Evolutionary conservation across 2,888 invertebrate species (phyloP).

Genomic region (Drosophila paramelanica): DNA sequence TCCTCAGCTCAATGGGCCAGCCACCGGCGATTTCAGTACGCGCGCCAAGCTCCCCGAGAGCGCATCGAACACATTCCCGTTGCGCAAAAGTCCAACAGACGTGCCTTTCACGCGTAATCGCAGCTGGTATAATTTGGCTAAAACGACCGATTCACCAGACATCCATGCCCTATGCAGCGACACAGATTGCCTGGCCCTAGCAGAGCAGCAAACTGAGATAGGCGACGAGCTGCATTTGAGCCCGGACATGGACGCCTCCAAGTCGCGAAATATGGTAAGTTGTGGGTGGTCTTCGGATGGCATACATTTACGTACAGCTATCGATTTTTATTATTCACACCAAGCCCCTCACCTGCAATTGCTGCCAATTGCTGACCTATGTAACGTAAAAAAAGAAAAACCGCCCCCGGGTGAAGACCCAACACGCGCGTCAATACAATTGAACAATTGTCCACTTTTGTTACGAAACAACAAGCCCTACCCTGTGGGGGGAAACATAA

Average conservation of each 20-base stretch:
- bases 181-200: conserved; percentile 33
- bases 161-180: conserved; percentile 60
- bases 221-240: conserved; percentile 22
- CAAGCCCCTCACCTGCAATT: conserved; percentile 9
- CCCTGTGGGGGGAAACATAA: conserved; percentile 15
- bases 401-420: conserved; percentile 27
- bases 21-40: conserved; percentile 61
- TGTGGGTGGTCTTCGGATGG: conserved; percentile 9
- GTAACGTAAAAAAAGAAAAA: conserved; percentile 40
- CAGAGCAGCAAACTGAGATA: conserved; percentile 19
- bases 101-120: conserved; percentile 70
- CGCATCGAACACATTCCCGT: conserved; percentile 37
- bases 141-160: conserved; percentile 33
- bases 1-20: conserved; percentile 34
- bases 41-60: conserved; percentile 68
- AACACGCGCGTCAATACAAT: conserved; percentile 29
- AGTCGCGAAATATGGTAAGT: conserved; percentile 72
- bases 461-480: conserved; percentile 24
- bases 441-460: conserved; percentile 15
- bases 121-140: conserved; percentile 64
- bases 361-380: conserved; percentile 56
- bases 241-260: conserved; percentile 49
- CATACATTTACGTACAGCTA: conserved; percentile 53
- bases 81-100: conserved; percentile 20
- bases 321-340: conserved; percentile 41